Evolutionary conservation across 2,797 vertebrate species (phyloP).

Genomic region (Hemibagrus guttatus): DNA sequence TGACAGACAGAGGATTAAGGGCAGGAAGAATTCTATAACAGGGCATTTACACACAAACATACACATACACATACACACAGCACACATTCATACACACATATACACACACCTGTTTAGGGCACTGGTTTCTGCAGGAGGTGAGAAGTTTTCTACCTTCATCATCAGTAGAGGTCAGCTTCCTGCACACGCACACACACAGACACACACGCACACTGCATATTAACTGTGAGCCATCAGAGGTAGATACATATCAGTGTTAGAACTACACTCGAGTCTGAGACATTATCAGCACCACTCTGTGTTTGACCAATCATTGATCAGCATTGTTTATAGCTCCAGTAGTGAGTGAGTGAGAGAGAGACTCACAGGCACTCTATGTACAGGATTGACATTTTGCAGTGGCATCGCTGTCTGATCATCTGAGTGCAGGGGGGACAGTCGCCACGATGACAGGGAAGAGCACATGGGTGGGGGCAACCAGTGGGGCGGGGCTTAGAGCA

Average conservation of each 20-base stretch:
- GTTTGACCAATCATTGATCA: not conserved
- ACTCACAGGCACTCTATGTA: constrained; percentile 84
- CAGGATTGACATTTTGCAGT: constrained; percentile 80
- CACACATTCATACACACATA: not conserved
- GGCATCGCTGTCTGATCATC: constrained; percentile 83
- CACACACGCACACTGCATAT: not conserved
- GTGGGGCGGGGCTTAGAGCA: constrained; percentile 75
- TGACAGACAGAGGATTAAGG: not conserved
- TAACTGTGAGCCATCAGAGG: not conserved
- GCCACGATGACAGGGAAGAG: constrained; percentile 79
- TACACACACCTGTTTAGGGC: constrained; percentile 78
- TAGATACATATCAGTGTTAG: not conserved
- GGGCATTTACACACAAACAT: not conserved
- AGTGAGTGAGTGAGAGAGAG: constrained; percentile 18
- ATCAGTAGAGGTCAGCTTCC: constrained; percentile 75
- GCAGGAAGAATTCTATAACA: not conserved
- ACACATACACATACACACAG: constrained; percentile 34
- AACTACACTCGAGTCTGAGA: not conserved
- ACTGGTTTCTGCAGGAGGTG: constrained; percentile 84
- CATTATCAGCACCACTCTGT: not conserved
- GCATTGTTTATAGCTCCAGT: not conserved
- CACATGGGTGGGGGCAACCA: constrained; percentile 80
- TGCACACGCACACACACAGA: constrained; percentile 60
- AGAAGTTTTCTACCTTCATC: constrained; percentile 73
- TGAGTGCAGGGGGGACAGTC: constrained; percentile 79